These are phyloP conservation scores for Cybosia mesomella DNA, from an alignment of 2,888 invertebrate genomes.

Conservation along the genomic window DNA sequence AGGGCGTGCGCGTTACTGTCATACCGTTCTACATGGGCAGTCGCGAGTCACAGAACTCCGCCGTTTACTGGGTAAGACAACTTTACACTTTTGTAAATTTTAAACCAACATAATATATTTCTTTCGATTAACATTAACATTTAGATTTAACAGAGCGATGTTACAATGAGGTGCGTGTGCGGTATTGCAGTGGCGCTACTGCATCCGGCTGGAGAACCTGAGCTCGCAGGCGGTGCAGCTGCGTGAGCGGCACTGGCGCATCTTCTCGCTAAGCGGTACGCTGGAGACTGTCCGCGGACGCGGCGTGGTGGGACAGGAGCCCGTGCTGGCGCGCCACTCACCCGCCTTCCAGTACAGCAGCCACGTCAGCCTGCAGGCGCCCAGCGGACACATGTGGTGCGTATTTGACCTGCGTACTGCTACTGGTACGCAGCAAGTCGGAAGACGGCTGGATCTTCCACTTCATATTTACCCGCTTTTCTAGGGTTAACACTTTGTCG, in stretches of 20 bases:
- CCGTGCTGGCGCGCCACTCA: slow-evolving; percentile 93
- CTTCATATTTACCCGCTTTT: too few relatives aligned
- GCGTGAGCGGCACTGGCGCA: slow-evolving; percentile 99
- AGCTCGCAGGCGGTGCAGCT: slow-evolving; percentile 96
- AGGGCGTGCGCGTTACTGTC: slow-evolving; percentile 97
- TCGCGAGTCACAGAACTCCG: slow-evolving; percentile 95
- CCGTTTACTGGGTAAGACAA: slow-evolving; percentile 94
- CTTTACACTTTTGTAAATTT: background rate
- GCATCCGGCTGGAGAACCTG: slow-evolving; percentile 98
- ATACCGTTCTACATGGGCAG: slow-evolving; percentile 99
- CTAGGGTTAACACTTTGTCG: too few relatives aligned
- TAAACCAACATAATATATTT: background rate
- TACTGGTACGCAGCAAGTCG: background rate
- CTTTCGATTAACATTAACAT: background rate
- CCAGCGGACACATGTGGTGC: slow-evolving; percentile 99
- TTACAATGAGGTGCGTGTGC: background rate
- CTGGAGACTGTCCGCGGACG: slow-evolving; percentile 97
- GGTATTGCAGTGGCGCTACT: slow-evolving; percentile 95
- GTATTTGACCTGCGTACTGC: slow-evolving; percentile 45
- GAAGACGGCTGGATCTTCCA: too few relatives aligned
- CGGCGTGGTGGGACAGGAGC: slow-evolving; percentile 99
- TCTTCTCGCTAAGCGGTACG: slow-evolving; percentile 97
- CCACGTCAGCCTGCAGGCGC: slow-evolving; percentile 98
- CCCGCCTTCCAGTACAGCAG: slow-evolving; percentile 99
- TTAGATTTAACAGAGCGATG: background rate